Conservation (phyloP, 2,113 vertebrate species). For the Amazona vittata region DNA sequence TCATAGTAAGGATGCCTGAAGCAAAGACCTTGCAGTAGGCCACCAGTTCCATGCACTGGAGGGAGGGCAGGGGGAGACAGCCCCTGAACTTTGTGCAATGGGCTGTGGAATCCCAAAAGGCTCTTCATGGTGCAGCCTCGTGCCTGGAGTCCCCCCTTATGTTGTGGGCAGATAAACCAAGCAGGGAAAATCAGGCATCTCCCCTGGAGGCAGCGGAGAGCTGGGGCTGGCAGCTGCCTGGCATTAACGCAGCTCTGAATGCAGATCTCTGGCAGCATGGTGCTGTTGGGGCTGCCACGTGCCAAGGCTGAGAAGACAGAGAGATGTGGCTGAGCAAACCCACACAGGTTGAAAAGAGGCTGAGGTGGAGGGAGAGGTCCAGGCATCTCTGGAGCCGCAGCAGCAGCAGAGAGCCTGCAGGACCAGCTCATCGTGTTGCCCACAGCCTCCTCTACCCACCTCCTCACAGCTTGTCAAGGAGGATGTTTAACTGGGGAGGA, state of each 20-base stretch:
- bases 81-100: background rate
- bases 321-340: background rate
- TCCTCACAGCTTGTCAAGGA: background rate
- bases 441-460: background rate
- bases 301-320: background rate
- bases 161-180: background rate
- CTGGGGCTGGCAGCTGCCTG: background rate
- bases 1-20: rapidly evolving
- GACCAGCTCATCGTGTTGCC: background rate
- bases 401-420: background rate
- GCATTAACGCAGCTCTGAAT: background rate
- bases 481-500: background rate
- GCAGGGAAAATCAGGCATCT: background rate
- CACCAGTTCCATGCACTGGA: background rate
- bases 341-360: background rate
- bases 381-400: background rate
- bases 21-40: background rate
- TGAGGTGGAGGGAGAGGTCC: background rate
- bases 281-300: background rate
- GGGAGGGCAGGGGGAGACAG: background rate
- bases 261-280: background rate
- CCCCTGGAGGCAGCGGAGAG: rapidly evolving
- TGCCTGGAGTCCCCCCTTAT: background rate
- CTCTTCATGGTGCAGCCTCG: background rate
- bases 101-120: background rate